These are phyloP conservation scores for Aplocera efformata DNA, from an alignment of 2,888 invertebrate species.

Conservation along the genomic window DNA sequence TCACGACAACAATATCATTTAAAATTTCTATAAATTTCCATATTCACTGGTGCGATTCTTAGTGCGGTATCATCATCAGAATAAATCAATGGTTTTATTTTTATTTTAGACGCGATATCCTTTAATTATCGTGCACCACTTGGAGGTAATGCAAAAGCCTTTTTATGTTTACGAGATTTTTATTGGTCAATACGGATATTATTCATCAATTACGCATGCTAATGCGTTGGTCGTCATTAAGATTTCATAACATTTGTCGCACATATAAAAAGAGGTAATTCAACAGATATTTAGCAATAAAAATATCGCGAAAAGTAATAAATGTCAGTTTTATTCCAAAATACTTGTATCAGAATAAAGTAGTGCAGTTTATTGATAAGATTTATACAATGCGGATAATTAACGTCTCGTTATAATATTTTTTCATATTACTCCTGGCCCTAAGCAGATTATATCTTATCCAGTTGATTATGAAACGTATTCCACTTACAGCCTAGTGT, in stretches of 20 bases:
- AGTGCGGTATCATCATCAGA: too few relatives aligned
- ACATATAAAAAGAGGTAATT: constrained; percentile 16
- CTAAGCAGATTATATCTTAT: too few relatives aligned
- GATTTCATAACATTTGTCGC: constrained; percentile 23
- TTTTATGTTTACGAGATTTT: background rate
- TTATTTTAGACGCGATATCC: background rate
- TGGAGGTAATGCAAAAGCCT: background rate
- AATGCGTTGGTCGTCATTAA: constrained; percentile 14
- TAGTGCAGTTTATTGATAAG: constrained; percentile 14
- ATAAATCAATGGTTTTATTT: too few relatives aligned
- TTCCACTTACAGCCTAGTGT: too few relatives aligned
- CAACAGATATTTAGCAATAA: constrained; percentile 25
- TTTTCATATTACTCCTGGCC: too few relatives aligned
- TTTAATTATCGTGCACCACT: too few relatives aligned
- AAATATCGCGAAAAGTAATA: constrained; percentile 19
- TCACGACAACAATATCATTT: too few relatives aligned
- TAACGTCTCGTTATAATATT: too few relatives aligned
- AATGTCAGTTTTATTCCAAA: constrained; percentile 26
- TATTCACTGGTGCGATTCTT: too few relatives aligned
- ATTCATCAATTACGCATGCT: constrained; percentile 12
- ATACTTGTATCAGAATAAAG: constrained; percentile 15
- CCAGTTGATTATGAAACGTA: too few relatives aligned
- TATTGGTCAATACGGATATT: constrained; percentile 11
- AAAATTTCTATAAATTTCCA: too few relatives aligned
- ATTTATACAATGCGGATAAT: background rate